A percentile compares a stretch with the other conserved stretches of the same genome.
Conservation (phyloP, 2,113 vertebrate species). For the Indicator indicator region DNA sequence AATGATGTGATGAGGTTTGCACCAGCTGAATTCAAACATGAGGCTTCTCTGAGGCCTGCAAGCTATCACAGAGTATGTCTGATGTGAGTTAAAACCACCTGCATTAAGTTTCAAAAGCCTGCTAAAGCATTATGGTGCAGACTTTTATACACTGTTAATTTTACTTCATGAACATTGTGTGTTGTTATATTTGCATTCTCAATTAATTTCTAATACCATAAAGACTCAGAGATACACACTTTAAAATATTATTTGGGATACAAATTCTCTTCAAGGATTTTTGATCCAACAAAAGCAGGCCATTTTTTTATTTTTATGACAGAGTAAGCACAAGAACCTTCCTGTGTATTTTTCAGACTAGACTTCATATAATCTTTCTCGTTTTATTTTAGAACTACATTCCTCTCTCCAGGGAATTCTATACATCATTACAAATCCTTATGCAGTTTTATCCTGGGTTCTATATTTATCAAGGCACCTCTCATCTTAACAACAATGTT, state of each 20-base stretch:
- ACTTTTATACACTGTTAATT: not conserved
- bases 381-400: slow-evolving; percentile 45
- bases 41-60: not conserved
- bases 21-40: not conserved
- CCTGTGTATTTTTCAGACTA: not conserved
- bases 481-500: not conserved
- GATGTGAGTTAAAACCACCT: not conserved
- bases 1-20: not conserved
- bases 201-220: not conserved
- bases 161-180: not conserved
- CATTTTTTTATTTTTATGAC: not conserved
- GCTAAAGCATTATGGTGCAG: not conserved
- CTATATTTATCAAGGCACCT: slow-evolving; percentile 30
- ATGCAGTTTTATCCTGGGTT: slow-evolving; percentile 23
- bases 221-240: not conserved
- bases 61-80: not conserved
- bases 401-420: not conserved
- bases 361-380: not conserved
- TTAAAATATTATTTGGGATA: not conserved
- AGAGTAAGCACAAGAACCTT: not conserved
- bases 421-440: slow-evolving; percentile 40
- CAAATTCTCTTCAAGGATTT: not conserved
- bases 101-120: not conserved
- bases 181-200: not conserved
- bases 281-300: not conserved